Base-by-base conservation (phyloP, 2,888 invertebrate genomes). In the Amphipyra berbera region DNA sequence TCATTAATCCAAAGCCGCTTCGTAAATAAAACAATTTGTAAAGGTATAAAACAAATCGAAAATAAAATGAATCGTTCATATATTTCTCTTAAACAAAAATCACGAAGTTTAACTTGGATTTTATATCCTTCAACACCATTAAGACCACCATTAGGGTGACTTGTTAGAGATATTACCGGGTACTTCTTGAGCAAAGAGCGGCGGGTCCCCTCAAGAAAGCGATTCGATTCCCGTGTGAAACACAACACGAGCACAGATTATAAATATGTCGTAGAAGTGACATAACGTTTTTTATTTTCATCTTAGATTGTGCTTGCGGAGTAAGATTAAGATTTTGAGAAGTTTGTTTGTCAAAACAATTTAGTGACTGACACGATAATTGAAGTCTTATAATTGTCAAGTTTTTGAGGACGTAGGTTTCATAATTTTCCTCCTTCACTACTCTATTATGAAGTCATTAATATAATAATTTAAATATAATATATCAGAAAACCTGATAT, bases 181-280 rank as follows among this genome's bases (percentile, higher is more conserved):
- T 49, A 65, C 78, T 83, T 86, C 84, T 89, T 87, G 76, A 68
- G 66, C 55, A 49, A 69, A 73, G 84, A 72, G 8, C 52, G 59
- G 66, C 68, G 71, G 70, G 77, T 83, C 93, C 91, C 93, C 88
- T 91, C 89, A 91, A 93, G 93, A 89, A 87, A 85, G 70, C 79
- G 78, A 67, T 82, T 87, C 74, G 85, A 89, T 95, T 94, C 94
- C 94, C 94, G 94, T 94, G 94, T 91, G 94, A 94, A 94, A 84
- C 73, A 73, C 73, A 73, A 76, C 13, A 52, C 57, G 45, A 52
- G 58, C 82, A 77, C 71, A 88, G 88, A 85, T 52, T 50, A 61
- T 13, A 63, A 41, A 30, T 48, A 47, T 30, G 15, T 62, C 7
- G 50, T 9, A 73, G 73, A 76, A 21, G 40, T 21, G 67, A 60